Base-by-base conservation (phyloP, 2,113 vertebrate species). In the Fulmarus glacialis region DNA sequence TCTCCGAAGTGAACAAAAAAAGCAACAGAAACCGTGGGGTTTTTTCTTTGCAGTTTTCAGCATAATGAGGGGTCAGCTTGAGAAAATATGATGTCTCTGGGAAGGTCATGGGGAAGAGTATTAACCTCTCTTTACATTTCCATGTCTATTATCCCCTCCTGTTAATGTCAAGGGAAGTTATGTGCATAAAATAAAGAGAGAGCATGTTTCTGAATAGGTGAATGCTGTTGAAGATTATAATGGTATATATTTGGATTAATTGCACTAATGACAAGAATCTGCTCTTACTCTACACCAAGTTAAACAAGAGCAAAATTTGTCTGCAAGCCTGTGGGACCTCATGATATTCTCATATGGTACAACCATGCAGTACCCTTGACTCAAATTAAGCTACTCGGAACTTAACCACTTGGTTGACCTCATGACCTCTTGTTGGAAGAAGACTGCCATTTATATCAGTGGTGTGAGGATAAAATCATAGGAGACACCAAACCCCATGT, bases 71-170 rank as follows among this genome's bases (percentile, higher is more conserved):
- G 75, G 86, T 93, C 83, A 97, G 48, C 92, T 72, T 97, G 93
- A 95, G 89, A 96, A 97, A 97, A 95, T 91, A 96, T 78, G 58
- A 81, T 85, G 80, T 83, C 94, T 91, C 70, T 79, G 50, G 52
- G 82, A 96, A 95, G 95, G 94, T 97, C 95, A 93, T 5, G 3
- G 77, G 80, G 75, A 95, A 95, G 80, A 97, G 84, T 96, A 98
- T 97, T 98, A 97, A 97, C 80, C 59, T 95, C 70, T 93, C 92
- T 97, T 97, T 97, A 96, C 91, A 95, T 95, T 96, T 95, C 87
- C 94, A 82, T 90, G 93, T 96, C 89, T 96, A 93, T 96, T 96
- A 93, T 96, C 87, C 71, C 87, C 87, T 96, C 80, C 77, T 96
- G 85, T 91, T 95, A 96, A 82, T 89, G 92, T 95, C 95, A 97